phyloP scores from a whole-genome alignment of 2,113 vertebrate species.

The Datnioides undecimradiatus region DNA sequence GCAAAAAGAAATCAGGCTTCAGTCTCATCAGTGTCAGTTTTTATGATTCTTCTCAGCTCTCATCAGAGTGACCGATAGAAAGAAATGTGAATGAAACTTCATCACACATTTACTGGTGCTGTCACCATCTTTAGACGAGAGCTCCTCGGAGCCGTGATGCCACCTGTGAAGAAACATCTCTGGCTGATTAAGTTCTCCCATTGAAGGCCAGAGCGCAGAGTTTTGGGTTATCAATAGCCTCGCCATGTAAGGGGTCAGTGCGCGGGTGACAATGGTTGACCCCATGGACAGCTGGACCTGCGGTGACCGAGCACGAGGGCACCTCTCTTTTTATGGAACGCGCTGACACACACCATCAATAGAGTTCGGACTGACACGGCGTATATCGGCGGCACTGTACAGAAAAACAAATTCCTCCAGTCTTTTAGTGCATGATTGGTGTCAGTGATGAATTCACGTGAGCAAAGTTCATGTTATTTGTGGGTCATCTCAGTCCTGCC shows the following conservation, averaged over 20 bases:
- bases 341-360: conserved; percentile 36
- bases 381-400: not conserved
- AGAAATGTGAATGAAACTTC: not conserved
- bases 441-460: not conserved
- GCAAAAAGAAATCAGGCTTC: conserved; percentile 8
- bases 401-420: conserved; percentile 12
- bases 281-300: conserved; percentile 69
- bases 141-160: not conserved
- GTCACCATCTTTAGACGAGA: conserved; percentile 26
- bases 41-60: conserved; percentile 27
- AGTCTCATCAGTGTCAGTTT: not conserved
- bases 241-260: conserved; percentile 57
- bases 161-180: conserved; percentile 66
- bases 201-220: conserved; percentile 44
- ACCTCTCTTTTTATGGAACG: conserved; percentile 70
- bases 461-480: not conserved
- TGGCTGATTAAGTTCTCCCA: conserved; percentile 46
- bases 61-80: not conserved
- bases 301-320: conserved; percentile 14
- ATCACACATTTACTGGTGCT: not conserved
- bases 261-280: conserved; percentile 50
- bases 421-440: not conserved
- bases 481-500: not conserved
- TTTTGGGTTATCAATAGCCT: conserved; percentile 74
- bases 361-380: not conserved